phyloP scores from a whole-genome alignment of 2,888 invertebrate species.

The Drosophila macrospina region DNA sequence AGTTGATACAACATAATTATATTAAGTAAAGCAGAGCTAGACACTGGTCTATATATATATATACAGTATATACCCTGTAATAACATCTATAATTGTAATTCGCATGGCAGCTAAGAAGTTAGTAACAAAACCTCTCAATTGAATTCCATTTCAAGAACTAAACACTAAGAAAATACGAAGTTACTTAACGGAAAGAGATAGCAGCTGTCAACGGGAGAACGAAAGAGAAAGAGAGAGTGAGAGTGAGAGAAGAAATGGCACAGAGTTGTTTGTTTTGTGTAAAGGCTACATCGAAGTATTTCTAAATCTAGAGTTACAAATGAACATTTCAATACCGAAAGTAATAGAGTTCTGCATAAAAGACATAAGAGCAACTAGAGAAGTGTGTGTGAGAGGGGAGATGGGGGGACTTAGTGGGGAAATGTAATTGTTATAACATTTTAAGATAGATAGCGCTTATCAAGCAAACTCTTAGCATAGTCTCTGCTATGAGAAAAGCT shows the following conservation, averaged over 20 bases:
- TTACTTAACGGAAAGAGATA: slow-evolving; percentile 37
- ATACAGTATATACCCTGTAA: slow-evolving; percentile 20
- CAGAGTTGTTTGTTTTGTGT: slow-evolving; percentile 34
- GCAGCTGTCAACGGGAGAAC: slow-evolving; percentile 9
- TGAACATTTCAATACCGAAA: too few species aligned
- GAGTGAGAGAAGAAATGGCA: slow-evolving; percentile 22
- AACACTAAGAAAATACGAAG: slow-evolving; percentile 19
- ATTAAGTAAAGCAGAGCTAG: slow-evolving; percentile 24
- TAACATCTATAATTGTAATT: slow-evolving; percentile 58
- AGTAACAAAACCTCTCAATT: slow-evolving; percentile 54
- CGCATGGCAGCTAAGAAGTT: slow-evolving; percentile 57
- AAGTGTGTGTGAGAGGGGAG: too few species aligned
- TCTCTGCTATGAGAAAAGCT: too few species aligned
- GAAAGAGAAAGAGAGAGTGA: neutral
- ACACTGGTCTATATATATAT: too few species aligned
- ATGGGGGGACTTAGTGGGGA: too few species aligned
- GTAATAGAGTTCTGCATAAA: too few species aligned
- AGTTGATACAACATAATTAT: slow-evolving; percentile 1
- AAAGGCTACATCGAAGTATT: slow-evolving; percentile 77
- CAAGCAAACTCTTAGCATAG: too few species aligned
- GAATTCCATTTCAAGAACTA: slow-evolving; percentile 63
- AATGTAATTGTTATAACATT: too few species aligned
- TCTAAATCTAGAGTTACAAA: too few species aligned
- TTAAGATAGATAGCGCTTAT: too few species aligned
- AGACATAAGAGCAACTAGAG: too few species aligned